Evolutionary conservation across 2,113 vertebrate species (phyloP).

Genomic region (Rhinichthys klamathensis): DNA sequence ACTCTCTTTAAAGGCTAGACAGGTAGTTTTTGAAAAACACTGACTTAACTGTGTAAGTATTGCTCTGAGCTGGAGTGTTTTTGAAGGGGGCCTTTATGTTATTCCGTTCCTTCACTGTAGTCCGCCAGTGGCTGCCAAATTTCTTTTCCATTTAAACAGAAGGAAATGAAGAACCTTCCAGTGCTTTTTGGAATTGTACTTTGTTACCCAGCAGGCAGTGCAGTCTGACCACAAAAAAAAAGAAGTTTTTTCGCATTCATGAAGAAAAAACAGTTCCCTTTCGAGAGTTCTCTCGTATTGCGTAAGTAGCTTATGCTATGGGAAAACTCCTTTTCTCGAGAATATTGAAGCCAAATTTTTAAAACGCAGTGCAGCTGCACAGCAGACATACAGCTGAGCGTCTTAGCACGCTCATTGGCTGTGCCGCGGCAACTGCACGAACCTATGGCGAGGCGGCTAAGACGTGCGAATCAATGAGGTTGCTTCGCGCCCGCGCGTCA

Average conservation of each 20-base stretch:
- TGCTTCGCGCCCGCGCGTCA: no score
- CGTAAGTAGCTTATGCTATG: no score
- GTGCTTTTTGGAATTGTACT: conserved; percentile 20
- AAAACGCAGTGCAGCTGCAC: no score
- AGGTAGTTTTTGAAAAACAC: conserved; percentile 32
- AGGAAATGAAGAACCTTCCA: conserved; percentile 51
- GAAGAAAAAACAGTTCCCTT: background rate
- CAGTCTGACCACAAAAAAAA: background rate
- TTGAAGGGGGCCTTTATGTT: conserved; percentile 46
- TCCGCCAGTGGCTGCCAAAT: conserved; percentile 30
- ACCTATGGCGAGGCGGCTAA: no score
- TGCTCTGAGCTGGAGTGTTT: conserved; percentile 32
- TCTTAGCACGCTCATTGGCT: no score
- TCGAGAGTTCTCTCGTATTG: no score
- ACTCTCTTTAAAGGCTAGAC: conserved; percentile 23
- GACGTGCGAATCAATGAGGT: no score
- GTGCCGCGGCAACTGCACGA: no score
- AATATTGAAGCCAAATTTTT: no score
- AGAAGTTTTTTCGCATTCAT: background rate
- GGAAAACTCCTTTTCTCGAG: no score
- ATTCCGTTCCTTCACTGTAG: conserved; percentile 44
- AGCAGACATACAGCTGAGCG: no score
- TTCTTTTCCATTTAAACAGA: conserved; percentile 59
- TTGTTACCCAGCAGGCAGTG: background rate
- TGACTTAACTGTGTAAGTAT: conserved; percentile 31